Conservation (phyloP, 2,113 vertebrate genomes). For the Marmota flaviventris region DNA sequence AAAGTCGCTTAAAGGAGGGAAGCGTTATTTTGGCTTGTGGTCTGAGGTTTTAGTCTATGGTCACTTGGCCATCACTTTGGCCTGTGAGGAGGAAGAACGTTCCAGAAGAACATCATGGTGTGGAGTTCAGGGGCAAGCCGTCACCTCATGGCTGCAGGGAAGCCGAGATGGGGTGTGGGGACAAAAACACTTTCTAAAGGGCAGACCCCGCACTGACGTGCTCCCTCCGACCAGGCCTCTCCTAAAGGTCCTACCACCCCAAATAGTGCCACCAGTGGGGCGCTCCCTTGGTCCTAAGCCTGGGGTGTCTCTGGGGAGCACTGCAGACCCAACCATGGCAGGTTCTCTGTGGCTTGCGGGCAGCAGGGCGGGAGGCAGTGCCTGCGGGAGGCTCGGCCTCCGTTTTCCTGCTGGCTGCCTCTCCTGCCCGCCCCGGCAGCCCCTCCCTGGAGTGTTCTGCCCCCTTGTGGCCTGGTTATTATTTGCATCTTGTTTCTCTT, state of each 20-base stretch:
- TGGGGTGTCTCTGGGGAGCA: neutral
- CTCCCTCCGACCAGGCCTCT: too few relatives aligned
- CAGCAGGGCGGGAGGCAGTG: accelerated
- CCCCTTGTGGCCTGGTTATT: neutral
- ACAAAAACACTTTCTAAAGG: neutral
- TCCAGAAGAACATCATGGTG: too few relatives aligned
- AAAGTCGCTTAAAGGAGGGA: neutral
- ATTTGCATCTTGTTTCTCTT: neutral
- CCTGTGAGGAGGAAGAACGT: neutral
- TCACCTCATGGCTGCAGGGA: too few relatives aligned
- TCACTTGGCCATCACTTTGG: neutral
- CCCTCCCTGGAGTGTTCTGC: accelerated
- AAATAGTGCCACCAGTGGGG: too few relatives aligned
- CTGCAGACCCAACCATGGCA: neutral
- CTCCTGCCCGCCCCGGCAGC: too few relatives aligned
- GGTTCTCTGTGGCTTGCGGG: accelerated
- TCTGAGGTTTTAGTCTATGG: neutral
- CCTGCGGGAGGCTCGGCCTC: accelerated
- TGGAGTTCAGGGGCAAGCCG: too few relatives aligned
- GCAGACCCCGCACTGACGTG: too few relatives aligned
- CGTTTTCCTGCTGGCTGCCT: accelerated
- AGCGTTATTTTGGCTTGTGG: neutral
- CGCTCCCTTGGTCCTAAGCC: too few relatives aligned
- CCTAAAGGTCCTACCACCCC: too few relatives aligned
- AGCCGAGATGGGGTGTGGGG: too few relatives aligned